Evolutionary conservation across 2,113 vertebrate species (phyloP), one percentile per base, ranked within the genome.

Genomic region (Xenopus laevis): DNA sequence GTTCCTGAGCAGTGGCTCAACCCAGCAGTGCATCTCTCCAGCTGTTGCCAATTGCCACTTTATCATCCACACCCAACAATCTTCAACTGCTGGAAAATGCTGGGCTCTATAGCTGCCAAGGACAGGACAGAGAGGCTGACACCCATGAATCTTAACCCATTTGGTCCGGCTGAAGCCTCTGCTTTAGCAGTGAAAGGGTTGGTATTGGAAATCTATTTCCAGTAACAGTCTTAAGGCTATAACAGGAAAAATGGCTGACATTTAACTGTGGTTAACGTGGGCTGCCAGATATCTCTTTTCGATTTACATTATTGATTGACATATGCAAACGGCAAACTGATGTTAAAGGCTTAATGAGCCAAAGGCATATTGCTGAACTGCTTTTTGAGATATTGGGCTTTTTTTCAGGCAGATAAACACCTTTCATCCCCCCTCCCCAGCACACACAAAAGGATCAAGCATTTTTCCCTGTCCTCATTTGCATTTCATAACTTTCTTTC

Each of bases 191-290:
- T 64, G 55, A 63, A 15, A 4, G 20, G 57, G 77, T 47, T 63
- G 78, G 52, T 67, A n/a, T 4, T 81, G 77, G 59, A 62, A 60
- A 61, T 75, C 73, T 30, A 21, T 67, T 75, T 75, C 73, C 73
- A 75, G 66, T 77, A 70, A 77, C 44, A 62, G 23, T 15, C 44
- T 13, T 40, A 50, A 21, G 53, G 12, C 20, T 52, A 17, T 21
- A 59, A 71, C 23, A 50, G 50, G 20, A 2, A 13, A 53, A 47
- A 20, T 45, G 61, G 68, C 50, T 11, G 47, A 18, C 71, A 62
- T 63, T 79, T 59, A 68, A 47, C 27, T 46, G 69, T 64, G 5
- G 20, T 30, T 65, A 68, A 63, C 23, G 61, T 46, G 17, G 57
- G 10, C 55, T 72, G 58, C 9, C 12, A 78, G 53, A 78, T 2